A percentile compares a stretch with the other conserved stretches of the same genome.
Evolutionary conservation across 2,888 invertebrate species (phyloP).

Genomic region (Drosophila atripex): DNA sequence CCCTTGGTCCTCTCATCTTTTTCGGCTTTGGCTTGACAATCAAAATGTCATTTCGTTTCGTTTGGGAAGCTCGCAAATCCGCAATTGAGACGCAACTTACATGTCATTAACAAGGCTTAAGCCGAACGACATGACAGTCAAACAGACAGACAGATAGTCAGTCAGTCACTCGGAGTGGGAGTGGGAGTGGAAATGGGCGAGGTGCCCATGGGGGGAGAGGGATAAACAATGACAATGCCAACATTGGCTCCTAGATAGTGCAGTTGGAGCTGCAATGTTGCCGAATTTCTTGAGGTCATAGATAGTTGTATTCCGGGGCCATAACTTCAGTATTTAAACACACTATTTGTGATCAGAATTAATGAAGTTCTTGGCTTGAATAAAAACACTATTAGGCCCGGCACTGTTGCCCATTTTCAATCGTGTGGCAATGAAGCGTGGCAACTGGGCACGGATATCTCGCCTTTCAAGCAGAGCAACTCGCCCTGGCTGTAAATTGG

Average conservation of each 20-base stretch:
- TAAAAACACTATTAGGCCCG: neutral
- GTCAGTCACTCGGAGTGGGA: constrained; percentile 3
- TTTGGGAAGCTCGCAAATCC: constrained; percentile 68
- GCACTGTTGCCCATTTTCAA: constrained; percentile 42
- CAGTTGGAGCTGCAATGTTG: constrained; percentile 46
- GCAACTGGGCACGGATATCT: constrained; percentile 35
- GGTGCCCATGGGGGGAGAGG: constrained; percentile 28
- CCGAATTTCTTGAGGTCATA: constrained; percentile 39
- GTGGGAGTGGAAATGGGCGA: neutral
- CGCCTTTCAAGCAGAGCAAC: constrained; percentile 29
- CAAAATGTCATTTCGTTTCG: constrained; percentile 69
- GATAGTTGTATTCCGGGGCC: neutral
- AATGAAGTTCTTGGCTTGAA: neutral
- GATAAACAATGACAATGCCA: constrained; percentile 49
- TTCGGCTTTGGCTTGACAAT: constrained; percentile 58
- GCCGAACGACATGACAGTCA: constrained; percentile 36
- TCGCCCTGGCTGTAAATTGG: constrained; percentile 69
- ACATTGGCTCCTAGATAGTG: constrained; percentile 36
- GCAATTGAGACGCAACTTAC: constrained; percentile 78
- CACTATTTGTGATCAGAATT: constrained; percentile 1
- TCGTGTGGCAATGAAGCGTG: constrained; percentile 30
- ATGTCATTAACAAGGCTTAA: constrained; percentile 76
- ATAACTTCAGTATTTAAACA: too few species aligned
- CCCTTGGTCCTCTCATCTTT: constrained; percentile 20
- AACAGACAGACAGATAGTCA: constrained; percentile 13